A percentile compares a stretch with the other conserved stretches of the same genome.
Evolutionary conservation across 2,113 vertebrate genomes (phyloP).

Genomic region (cat (Felis catus)): F.catus_Fca126_mat1.0 CM031414.1:66137501-66138000

Average conservation of each 20-base stretch:
- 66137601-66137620: background rate
- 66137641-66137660: conserved; percentile 7
- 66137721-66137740: background rate
- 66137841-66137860: background rate
- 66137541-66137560: too few species aligned
- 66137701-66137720: conserved; percentile 16
- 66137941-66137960: background rate
- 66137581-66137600: background rate
- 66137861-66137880: background rate
- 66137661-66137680: background rate
- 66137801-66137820: background rate
- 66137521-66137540: too few species aligned
- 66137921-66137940: background rate
- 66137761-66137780: conserved; percentile 13
- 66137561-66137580: too few species aligned
- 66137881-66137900: background rate
- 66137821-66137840: background rate
- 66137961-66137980: background rate
- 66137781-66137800: background rate
- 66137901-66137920: background rate
- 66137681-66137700: background rate
- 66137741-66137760: background rate
- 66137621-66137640: background rate
- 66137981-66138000: background rate
- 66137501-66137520: too few species aligned